phyloP scores from a whole-genome alignment of 2,888 invertebrate genomes.

The Aleiodes testaceus region DNA sequence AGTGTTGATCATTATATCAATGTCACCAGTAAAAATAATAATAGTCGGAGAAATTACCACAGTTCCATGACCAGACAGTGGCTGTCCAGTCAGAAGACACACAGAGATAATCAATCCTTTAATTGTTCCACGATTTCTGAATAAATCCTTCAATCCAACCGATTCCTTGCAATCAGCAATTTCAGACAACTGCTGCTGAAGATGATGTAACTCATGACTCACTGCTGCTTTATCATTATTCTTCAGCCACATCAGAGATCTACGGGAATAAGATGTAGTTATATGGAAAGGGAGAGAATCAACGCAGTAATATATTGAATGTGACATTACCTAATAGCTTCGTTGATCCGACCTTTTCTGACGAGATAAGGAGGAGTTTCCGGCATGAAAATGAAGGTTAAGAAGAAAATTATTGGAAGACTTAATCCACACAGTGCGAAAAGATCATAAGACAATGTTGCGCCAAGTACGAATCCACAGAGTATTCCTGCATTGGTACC shows the following conservation, averaged over 20 bases:
- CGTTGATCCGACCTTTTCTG: conserved; percentile 65
- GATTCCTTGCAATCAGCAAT: not conserved
- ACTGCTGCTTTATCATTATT: conserved; percentile 5
- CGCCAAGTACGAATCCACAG: conserved; percentile 72
- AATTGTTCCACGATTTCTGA: conserved; percentile 66
- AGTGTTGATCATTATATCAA: too few relatives aligned
- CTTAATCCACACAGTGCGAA: conserved; percentile 69
- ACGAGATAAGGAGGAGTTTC: conserved; percentile 76
- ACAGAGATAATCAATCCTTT: conserved; percentile 68
- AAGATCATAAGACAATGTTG: conserved; percentile 70
- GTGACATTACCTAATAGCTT: conserved; percentile 53
- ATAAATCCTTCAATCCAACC: conserved; percentile 65
- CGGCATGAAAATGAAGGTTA: conserved; percentile 73
- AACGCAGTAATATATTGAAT: too few relatives aligned
- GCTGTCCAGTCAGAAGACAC: conserved; percentile 71
- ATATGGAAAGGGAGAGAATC: too few relatives aligned
- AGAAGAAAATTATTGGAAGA: conserved; percentile 70
- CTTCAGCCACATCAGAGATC: conserved; percentile 62
- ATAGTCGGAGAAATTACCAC: conserved; percentile 59
- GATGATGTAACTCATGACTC: conserved; percentile 33
- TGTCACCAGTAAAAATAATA: too few relatives aligned
- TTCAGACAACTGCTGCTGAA: conserved; percentile 56
- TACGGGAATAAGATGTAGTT: conserved; percentile 40
- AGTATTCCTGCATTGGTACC: conserved; percentile 73
- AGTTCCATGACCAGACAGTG: conserved; percentile 72